Conservation (phyloP, 64 coral and sea anemone species). For the Orbicella faveolata region DNA sequence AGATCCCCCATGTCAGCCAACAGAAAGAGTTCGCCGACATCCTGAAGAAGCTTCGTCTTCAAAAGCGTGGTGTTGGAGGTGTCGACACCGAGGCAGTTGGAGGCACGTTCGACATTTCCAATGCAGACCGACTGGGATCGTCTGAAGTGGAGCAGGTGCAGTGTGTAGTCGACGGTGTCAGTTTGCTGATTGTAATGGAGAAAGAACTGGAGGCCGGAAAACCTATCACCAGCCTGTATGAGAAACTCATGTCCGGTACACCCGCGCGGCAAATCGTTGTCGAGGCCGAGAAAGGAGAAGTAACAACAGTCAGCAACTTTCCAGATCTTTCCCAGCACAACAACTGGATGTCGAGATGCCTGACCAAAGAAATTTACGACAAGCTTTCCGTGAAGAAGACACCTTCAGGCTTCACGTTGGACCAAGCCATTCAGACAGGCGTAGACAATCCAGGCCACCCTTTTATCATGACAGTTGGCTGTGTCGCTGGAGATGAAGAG, state of each 20-base stretch:
- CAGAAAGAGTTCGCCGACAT: constrained; percentile 60
- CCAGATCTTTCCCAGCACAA: constrained; percentile 71
- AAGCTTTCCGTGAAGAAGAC: constrained; percentile 60
- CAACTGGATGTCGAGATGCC: constrained; percentile 79
- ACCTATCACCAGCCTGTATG: constrained; percentile 43
- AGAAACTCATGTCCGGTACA: constrained; percentile 25
- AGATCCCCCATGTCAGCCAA: constrained; percentile 70
- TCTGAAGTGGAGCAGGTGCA: constrained; percentile 91
- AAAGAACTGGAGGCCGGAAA: constrained; percentile 73
- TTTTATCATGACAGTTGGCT: constrained; percentile 85
- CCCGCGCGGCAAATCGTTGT: neutral
- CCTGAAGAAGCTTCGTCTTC: constrained; percentile 61
- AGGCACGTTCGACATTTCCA: constrained; percentile 83
- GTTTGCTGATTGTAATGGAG: constrained; percentile 76
- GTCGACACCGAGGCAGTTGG: constrained; percentile 80
- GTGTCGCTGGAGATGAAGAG: constrained; percentile 83
- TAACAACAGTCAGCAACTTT: constrained; percentile 23
- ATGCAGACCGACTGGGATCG: constrained; percentile 78
- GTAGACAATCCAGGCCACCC: constrained; percentile 90
- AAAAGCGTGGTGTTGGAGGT: constrained; percentile 86
- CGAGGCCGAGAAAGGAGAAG: neutral
- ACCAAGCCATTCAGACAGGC: constrained; percentile 81
- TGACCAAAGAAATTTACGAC: constrained; percentile 73
- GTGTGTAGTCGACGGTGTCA: constrained; percentile 77
- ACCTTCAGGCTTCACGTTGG: constrained; percentile 70